Conservation (phyloP, 2,888 invertebrate species). For the Meandrusa payeni region DNA sequence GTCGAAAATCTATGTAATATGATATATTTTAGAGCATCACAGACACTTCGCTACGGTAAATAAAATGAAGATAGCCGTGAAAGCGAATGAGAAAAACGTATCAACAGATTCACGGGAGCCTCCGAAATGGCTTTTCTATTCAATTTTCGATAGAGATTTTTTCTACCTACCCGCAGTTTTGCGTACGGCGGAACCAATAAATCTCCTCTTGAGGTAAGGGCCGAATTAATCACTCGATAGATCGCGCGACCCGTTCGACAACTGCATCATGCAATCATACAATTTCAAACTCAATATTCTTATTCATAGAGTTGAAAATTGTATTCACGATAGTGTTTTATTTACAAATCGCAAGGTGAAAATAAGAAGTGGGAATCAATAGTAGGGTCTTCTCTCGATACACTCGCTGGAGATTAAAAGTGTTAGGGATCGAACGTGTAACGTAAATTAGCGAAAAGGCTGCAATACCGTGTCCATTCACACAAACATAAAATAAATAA, state of each 20-base stretch:
- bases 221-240: constrained; percentile 76
- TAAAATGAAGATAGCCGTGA: constrained; percentile 68
- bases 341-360: constrained; percentile 71
- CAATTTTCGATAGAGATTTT: constrained; percentile 81
- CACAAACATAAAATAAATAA: constrained; percentile 1
- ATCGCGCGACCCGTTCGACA: constrained; percentile 60
- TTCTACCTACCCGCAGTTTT: constrained; percentile 79
- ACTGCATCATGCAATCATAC: constrained; percentile 38
- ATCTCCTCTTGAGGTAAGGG: constrained; percentile 78
- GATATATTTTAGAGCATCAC: constrained; percentile 10
- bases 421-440: constrained; percentile 57
- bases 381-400: constrained; percentile 67
- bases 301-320: constrained; percentile 43
- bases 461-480: constrained; percentile 34
- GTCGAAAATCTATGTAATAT: background rate
- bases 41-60: constrained; percentile 48
- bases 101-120: constrained; percentile 63
- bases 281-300: constrained; percentile 45
- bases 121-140: constrained; percentile 78
- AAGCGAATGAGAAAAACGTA: constrained; percentile 57
- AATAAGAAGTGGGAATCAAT: constrained; percentile 77
- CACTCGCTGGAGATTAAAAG: constrained; percentile 75
- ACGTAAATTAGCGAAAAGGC: constrained; percentile 65
- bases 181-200: constrained; percentile 79
- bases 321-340: constrained; percentile 40